Evolutionary conservation across 2,888 invertebrate genomes (phyloP).

Genomic region (Tetanocera ferruginea): DNA sequence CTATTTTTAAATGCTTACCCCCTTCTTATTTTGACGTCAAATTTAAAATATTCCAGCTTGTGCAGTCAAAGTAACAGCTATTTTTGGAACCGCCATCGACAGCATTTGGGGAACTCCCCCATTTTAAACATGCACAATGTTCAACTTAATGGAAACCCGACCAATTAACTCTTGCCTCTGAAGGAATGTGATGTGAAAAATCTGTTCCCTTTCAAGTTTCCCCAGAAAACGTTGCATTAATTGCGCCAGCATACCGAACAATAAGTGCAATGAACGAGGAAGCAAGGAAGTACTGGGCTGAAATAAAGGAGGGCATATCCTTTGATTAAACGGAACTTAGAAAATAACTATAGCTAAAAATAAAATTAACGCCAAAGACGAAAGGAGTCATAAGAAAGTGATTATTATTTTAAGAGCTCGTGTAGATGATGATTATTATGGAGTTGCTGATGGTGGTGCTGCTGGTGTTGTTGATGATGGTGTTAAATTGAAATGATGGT

Average conservation of each 20-base stretch:
- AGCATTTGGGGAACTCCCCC: background rate
- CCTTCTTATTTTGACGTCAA: background rate
- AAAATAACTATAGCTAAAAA: conserved; percentile 8
- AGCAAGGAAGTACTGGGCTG: background rate
- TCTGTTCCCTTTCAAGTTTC: conserved; percentile 12
- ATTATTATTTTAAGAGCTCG: background rate
- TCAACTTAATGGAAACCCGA: background rate
- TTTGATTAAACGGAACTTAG: conserved; percentile 18
- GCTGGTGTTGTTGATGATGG: background rate
- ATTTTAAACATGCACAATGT: background rate
- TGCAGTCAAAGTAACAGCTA: background rate
- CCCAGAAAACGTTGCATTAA: background rate
- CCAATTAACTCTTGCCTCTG: conserved; percentile 28
- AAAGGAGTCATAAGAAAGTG: conserved; percentile 8
- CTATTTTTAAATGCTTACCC: conserved; percentile 5
- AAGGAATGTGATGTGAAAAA: background rate
- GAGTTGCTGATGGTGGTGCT: background rate
- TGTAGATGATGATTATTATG: background rate
- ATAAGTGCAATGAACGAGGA: background rate
- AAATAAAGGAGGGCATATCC: conserved; percentile 22
- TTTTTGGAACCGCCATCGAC: conserved; percentile 11
- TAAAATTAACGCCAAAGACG: conserved; percentile 7
- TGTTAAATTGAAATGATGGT: conserved; percentile 22
- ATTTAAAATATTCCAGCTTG: background rate
- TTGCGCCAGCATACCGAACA: conserved; percentile 4